Percentiles rank a stretch among this genome's conserved stretches.
phyloP scores from a whole-genome alignment of 2,888 invertebrate species.

The Lepas anatifera region DNA sequence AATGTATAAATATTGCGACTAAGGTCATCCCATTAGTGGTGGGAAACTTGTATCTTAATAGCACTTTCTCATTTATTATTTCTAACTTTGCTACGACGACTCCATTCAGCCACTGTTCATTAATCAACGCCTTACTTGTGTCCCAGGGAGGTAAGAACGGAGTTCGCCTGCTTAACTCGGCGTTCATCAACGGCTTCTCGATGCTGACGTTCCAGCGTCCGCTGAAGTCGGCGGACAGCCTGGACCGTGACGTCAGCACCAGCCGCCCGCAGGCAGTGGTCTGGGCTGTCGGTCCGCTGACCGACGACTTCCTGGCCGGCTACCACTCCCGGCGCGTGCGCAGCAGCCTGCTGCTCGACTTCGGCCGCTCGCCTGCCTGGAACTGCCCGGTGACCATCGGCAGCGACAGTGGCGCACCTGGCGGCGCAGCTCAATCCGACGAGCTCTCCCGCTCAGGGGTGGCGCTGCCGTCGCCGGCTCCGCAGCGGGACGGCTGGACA shows the following conservation, averaged over 20 bases:
- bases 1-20: too few relatives aligned
- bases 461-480: constrained; percentile 14
- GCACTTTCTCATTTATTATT: too few relatives aligned
- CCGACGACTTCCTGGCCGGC: constrained; percentile 65
- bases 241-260: constrained; percentile 56
- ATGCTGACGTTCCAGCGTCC: constrained; percentile 85
- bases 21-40: too few relatives aligned
- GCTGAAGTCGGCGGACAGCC: constrained; percentile 54
- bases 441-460: constrained; percentile 22
- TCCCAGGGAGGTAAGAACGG: constrained; percentile 60
- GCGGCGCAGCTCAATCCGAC: constrained; percentile 18
- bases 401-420: constrained; percentile 4
- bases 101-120: too few relatives aligned
- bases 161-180: constrained; percentile 71
- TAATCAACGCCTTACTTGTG: too few relatives aligned
- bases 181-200: constrained; percentile 82
- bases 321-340: constrained; percentile 51
- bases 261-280: constrained; percentile 70
- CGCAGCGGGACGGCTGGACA: constrained; percentile 45
- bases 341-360: constrained; percentile 61
- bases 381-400: constrained; percentile 79
- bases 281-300: constrained; percentile 83
- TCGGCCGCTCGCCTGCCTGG: constrained; percentile 77
- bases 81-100: too few relatives aligned
- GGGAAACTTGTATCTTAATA: too few relatives aligned